Base-by-base conservation (phyloP, 1,140 invertebrate species). In the Bilobella aurantiaca region DNA sequence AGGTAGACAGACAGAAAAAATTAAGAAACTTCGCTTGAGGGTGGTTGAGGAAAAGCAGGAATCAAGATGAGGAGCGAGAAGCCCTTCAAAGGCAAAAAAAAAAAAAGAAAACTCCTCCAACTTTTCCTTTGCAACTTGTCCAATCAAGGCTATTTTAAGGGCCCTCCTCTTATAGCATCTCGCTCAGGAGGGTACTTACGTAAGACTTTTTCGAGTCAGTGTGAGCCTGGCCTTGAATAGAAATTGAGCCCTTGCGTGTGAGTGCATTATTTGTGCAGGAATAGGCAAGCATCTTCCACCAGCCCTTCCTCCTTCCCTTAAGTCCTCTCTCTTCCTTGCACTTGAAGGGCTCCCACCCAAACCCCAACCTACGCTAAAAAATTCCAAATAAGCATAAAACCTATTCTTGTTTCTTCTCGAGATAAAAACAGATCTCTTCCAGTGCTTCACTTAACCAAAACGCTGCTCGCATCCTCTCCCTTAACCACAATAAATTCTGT, bases 111-210 rank as follows among this genome's bases (percentile, higher is more conserved):
- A 37, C 59, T 62, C 14, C 58, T 59, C 28, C 27, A 59, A 32
- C 27, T n/a, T n/a, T 30, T 3, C 31, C 23, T 29, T 37, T 30
- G 32, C 59, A 62, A 62, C 59, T 62, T 62, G 59, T 62, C 32
- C 32, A 37, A 62, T 62, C 59, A 62, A 62, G 59, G 59, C 30
- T 62, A 62, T 62, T 62, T 46, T 59, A 29, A 29, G 23, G 27
- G 14, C 34, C 32, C 12, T 53, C 49, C 49, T 53, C 25, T n/a
- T n/a, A n/a, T n/a, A n/a, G n/a, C n/a, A n/a, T n/a, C n/a, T n/a
- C n/a, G n/a, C n/a, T 53, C 23, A 5, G 23, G 49, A 53, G 49
- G 49, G 49, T 23, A 53, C 49, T 53, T 53, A 53, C 49, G 49
- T 53, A 53, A 53, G 49, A 53, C 14, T 53, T 53, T n/a, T n/a